Conservation (phyloP, 2,113 vertebrate genomes). For the Caretta caretta region DNA sequence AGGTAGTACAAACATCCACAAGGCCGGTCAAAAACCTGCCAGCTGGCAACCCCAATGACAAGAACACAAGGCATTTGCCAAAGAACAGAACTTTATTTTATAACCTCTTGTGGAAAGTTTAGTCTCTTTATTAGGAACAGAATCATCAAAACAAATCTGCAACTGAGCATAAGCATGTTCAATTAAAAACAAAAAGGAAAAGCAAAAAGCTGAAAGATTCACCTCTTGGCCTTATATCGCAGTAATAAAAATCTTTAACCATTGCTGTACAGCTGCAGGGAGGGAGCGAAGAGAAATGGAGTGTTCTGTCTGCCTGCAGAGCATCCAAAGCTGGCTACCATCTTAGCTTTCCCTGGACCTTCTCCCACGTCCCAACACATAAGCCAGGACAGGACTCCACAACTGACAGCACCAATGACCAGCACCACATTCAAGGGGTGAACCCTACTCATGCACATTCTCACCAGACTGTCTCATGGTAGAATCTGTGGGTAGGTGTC, state of each 20-base stretch:
- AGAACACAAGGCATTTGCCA: neutral
- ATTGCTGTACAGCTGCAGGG: neutral
- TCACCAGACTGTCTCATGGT: neutral
- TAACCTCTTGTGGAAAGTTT: too few species aligned
- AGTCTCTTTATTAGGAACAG: slow-evolving; percentile 1
- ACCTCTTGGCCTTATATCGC: accelerated
- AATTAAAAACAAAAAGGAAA: neutral
- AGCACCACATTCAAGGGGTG: neutral
- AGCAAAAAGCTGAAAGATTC: neutral
- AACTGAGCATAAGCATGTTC: neutral
- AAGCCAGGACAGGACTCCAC: neutral
- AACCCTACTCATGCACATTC: neutral
- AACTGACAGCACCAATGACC: neutral
- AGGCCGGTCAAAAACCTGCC: too few species aligned
- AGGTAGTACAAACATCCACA: too few species aligned
- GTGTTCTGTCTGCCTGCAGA: neutral
- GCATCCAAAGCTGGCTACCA: neutral
- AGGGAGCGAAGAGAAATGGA: neutral
- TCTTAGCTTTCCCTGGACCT: neutral
- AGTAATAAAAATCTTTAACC: neutral
- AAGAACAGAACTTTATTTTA: neutral
- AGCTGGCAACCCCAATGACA: neutral
- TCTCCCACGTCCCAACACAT: neutral
- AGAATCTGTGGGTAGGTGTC: neutral
- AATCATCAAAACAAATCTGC: neutral